Conservation (phyloP, 2,888 invertebrate species). For the Noctuana brunneofusca region DNA sequence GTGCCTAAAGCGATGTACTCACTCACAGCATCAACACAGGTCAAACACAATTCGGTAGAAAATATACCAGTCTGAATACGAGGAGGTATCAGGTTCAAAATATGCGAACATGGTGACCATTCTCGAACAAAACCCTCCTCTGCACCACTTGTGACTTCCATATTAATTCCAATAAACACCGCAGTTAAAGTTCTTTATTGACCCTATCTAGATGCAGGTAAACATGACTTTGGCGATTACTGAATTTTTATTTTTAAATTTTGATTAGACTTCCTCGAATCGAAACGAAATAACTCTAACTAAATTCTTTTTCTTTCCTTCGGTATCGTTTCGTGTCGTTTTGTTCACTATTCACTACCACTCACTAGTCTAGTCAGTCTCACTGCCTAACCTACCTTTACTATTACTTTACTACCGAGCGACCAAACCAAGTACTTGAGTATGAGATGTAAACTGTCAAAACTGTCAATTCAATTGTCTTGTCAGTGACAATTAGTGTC, state of each 20-base stretch:
- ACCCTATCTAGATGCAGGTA: neutral
- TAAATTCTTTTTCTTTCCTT: too few relatives aligned
- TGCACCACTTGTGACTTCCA: constrained; percentile 73
- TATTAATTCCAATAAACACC: constrained; percentile 38
- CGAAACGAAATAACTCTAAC: too few relatives aligned
- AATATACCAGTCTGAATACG: constrained; percentile 89
- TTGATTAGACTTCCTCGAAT: neutral
- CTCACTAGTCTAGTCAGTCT: too few relatives aligned
- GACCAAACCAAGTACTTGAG: too few relatives aligned
- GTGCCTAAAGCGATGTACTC: constrained; percentile 93
- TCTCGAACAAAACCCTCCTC: constrained; percentile 85
- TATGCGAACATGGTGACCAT: constrained; percentile 90
- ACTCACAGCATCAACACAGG: constrained; percentile 91
- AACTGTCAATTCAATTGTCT: too few relatives aligned
- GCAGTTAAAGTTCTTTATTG: neutral
- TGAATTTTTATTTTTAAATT: neutral
- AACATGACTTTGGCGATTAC: neutral
- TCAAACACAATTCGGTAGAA: constrained; percentile 88
- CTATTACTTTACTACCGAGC: too few relatives aligned
- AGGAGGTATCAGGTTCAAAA: constrained; percentile 89
- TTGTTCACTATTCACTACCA: too few relatives aligned
- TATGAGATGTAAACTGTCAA: too few relatives aligned
- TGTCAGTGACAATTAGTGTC: too few relatives aligned
- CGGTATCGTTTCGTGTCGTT: too few relatives aligned
- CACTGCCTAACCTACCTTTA: too few relatives aligned